phyloP scores from a whole-genome alignment of 2,113 vertebrate genomes.

The Paralichthys olivaceus region DNA sequence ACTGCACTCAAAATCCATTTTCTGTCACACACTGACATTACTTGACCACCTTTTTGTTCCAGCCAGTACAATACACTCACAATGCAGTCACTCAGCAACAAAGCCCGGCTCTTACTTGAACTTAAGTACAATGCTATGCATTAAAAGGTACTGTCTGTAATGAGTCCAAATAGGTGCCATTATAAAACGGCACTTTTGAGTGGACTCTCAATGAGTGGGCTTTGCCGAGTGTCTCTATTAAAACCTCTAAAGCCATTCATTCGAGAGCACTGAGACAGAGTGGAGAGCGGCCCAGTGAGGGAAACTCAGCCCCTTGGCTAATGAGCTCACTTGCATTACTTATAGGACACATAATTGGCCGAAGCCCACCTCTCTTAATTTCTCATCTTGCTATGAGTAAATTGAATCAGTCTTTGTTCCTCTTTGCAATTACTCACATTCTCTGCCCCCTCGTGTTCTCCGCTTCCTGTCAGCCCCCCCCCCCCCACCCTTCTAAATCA shows the following conservation, averaged over 20 bases:
- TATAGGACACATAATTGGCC: conserved; percentile 36
- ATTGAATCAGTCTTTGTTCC: conserved; percentile 43
- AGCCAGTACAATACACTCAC: conserved; percentile 31
- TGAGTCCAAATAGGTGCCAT: conserved; percentile 61
- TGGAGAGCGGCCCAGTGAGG: conserved; percentile 18
- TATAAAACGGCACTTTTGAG: conserved; percentile 50
- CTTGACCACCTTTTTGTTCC: conserved; percentile 32
- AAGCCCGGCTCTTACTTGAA: conserved; percentile 45
- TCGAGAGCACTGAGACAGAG: conserved; percentile 33
- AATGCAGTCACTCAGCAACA: conserved; percentile 36
- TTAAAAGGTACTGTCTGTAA: conserved; percentile 53
- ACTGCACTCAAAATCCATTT: conserved; percentile 48
- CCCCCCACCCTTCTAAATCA: conserved; percentile 4
- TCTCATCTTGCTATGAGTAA: conserved; percentile 36
- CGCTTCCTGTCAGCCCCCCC: neutral
- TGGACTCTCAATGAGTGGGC: conserved; percentile 40
- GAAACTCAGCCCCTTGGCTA: conserved; percentile 32
- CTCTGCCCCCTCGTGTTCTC: neutral
- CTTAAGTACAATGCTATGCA: conserved; percentile 44
- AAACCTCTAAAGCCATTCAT: conserved; percentile 46
- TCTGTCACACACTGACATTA: conserved; percentile 34
- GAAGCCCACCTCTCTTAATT: conserved; percentile 41
- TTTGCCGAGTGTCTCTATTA: conserved; percentile 34
- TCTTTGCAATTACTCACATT: conserved; percentile 4
- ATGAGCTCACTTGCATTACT: conserved; percentile 60